phyloP scores from a whole-genome alignment of 2,888 invertebrate genomes.

The Mythimna ferrago region DNA sequence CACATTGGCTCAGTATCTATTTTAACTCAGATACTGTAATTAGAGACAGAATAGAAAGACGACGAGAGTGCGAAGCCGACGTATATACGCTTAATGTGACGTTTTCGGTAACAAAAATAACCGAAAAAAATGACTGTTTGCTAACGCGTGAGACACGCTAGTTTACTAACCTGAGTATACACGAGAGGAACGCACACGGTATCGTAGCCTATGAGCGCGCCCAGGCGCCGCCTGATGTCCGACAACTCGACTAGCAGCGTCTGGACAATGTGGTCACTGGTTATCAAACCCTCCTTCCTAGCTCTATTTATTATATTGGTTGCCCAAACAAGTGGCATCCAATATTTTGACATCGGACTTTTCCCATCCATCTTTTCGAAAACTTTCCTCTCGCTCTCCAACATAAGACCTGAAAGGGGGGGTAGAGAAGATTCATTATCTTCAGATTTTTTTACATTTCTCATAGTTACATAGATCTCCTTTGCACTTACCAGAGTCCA shows the following conservation, averaged over 20 bases:
- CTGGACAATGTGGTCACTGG: slow-evolving; percentile 97
- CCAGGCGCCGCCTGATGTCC: slow-evolving; percentile 95
- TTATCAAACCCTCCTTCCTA: slow-evolving; percentile 95
- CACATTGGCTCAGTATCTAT: neutral
- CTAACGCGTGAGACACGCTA: slow-evolving; percentile 9
- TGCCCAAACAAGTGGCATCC: slow-evolving; percentile 98
- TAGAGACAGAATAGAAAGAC: too few species aligned
- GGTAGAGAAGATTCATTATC: neutral
- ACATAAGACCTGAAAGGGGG: slow-evolving; percentile 93
- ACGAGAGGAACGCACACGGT: slow-evolving; percentile 98
- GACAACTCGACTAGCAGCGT: slow-evolving; percentile 97
- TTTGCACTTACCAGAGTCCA: slow-evolving; percentile 94
- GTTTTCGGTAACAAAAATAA: slow-evolving; percentile 24
- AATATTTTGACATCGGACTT: slow-evolving; percentile 96
- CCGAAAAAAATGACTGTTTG: slow-evolving; percentile 12
- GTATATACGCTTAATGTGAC: too few species aligned
- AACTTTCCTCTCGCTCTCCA: slow-evolving; percentile 97
- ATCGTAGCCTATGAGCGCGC: slow-evolving; percentile 97
- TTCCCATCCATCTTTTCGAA: slow-evolving; percentile 97
- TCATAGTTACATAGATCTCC: slow-evolving; percentile 43
- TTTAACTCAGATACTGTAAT: neutral
- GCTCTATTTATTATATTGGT: slow-evolving; percentile 97
- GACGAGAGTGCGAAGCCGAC: too few species aligned
- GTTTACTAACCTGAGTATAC: slow-evolving; percentile 95
- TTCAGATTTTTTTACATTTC: neutral